Conservation (phyloP, 2,113 vertebrate genomes). For the Xiphias gladius region DNA sequence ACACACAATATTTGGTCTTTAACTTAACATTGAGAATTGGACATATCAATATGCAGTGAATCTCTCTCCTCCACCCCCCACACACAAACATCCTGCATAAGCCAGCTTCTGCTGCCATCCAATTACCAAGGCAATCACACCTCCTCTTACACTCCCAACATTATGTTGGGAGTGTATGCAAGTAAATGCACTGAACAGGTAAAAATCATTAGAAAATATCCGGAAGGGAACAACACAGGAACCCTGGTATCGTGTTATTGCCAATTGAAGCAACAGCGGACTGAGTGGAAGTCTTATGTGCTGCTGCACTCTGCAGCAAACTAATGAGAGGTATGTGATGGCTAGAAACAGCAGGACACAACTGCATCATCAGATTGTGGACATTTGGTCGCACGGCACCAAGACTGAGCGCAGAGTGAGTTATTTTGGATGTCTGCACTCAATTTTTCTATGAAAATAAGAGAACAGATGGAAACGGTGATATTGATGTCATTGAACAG, state of each 20-base stretch:
- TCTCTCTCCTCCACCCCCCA: neutral
- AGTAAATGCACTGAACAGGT: conserved; percentile 12
- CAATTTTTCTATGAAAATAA: conserved; percentile 14
- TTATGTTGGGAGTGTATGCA: no score
- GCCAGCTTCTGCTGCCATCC: conserved; percentile 30
- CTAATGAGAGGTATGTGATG: conserved; percentile 48
- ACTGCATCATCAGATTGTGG: conserved; percentile 53
- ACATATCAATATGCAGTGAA: conserved; percentile 36
- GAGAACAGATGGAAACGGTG: conserved; percentile 30
- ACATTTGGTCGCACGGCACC: conserved; percentile 26
- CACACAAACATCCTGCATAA: conserved; percentile 18
- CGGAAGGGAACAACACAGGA: conserved; percentile 27
- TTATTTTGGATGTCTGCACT: conserved; percentile 46
- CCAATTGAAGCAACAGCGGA: conserved; percentile 20
- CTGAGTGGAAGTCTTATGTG: conserved; percentile 31
- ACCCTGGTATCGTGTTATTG: neutral
- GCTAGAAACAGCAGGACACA: conserved; percentile 52
- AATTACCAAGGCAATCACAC: conserved; percentile 59
- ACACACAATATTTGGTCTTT: conserved; percentile 24
- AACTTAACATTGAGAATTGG: conserved; percentile 29
- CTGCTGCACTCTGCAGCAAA: conserved; percentile 31
- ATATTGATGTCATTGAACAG: conserved; percentile 41
- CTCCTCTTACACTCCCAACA: conserved; percentile 9
- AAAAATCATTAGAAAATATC: conserved; percentile 51
- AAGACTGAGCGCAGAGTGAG: conserved; percentile 5